phyloP scores from a whole-genome alignment of 1,140 invertebrate species.

The Pseudomyrmex concolor region DNA sequence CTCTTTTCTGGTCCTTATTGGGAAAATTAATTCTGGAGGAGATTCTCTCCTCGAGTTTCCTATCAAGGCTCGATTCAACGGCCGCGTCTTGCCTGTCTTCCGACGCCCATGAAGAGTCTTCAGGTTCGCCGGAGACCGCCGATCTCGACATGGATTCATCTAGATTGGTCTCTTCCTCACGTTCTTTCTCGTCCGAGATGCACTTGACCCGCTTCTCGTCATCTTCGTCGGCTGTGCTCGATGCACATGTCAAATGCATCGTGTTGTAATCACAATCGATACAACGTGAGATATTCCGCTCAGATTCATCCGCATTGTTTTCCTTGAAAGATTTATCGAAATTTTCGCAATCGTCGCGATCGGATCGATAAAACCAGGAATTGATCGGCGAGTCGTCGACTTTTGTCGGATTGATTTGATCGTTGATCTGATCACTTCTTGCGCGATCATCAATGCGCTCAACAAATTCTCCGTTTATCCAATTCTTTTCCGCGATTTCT shows the following conservation, averaged over 20 bases:
- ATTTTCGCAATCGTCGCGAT: not conserved
- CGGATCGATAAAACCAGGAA: slow-evolving; percentile 15
- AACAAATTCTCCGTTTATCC: slow-evolving; percentile 7
- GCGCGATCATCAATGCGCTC: slow-evolving; percentile 1
- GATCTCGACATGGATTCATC: slow-evolving; percentile 25
- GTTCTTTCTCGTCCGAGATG: not conserved
- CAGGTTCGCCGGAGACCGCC: not conserved
- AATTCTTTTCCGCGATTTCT: slow-evolving; percentile 10
- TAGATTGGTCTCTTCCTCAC: slow-evolving; percentile 5
- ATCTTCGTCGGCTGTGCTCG: slow-evolving; percentile 11
- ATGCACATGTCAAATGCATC: slow-evolving; percentile 11
- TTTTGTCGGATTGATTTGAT: not conserved
- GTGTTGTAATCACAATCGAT: slow-evolving; percentile 15
- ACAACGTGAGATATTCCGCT: not conserved
- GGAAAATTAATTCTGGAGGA: slow-evolving; percentile 54
- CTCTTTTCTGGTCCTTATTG: not conserved
- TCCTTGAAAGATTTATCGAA: not conserved
- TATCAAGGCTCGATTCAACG: not conserved
- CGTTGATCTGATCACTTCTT: not conserved
- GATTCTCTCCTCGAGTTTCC: slow-evolving; percentile 15
- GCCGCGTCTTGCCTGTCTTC: not conserved
- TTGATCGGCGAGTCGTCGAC: not conserved
- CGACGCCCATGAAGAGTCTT: slow-evolving; percentile 25
- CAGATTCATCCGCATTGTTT: not conserved
- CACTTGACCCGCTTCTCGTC: slow-evolving; percentile 24